Conservation (phyloP, 1,140 invertebrate species). For the Phenacoccus solenopsis region DNA sequence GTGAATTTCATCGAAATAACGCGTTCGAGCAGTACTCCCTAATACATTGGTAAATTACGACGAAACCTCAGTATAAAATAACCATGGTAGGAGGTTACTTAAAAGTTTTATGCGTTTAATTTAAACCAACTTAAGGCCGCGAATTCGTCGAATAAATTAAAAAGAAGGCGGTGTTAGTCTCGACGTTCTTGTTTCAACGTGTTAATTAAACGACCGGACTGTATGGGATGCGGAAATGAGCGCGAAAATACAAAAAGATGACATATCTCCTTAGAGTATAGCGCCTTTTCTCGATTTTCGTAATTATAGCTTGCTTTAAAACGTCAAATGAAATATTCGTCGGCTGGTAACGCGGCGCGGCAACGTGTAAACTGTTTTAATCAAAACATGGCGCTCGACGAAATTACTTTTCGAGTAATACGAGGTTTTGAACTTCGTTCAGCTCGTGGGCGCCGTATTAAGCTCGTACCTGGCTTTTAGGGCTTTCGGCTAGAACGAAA, state of each 20-base stretch:
- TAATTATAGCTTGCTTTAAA: background rate
- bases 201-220: background rate
- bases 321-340: background rate
- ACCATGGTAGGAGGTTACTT: background rate
- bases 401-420: too few species aligned
- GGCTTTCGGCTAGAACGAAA: too few species aligned
- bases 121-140: background rate
- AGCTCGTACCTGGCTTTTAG: too few species aligned
- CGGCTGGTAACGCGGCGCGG: background rate
- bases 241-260: background rate
- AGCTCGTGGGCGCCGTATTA: too few species aligned
- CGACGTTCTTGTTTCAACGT: background rate
- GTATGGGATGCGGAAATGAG: background rate
- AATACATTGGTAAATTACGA: too few species aligned
- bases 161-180: background rate
- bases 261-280: background rate
- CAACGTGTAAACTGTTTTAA: background rate
- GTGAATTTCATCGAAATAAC: too few species aligned
- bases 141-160: background rate
- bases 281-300: background rate
- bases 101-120: background rate
- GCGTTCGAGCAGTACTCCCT: too few species aligned
- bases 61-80: too few species aligned
- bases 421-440: too few species aligned
- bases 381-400: background rate